Evolutionary conservation across 2,797 vertebrate genomes (phyloP), one percentile per base, ranked within the genome.

Genomic region (Sparidentex hasta): DNA sequence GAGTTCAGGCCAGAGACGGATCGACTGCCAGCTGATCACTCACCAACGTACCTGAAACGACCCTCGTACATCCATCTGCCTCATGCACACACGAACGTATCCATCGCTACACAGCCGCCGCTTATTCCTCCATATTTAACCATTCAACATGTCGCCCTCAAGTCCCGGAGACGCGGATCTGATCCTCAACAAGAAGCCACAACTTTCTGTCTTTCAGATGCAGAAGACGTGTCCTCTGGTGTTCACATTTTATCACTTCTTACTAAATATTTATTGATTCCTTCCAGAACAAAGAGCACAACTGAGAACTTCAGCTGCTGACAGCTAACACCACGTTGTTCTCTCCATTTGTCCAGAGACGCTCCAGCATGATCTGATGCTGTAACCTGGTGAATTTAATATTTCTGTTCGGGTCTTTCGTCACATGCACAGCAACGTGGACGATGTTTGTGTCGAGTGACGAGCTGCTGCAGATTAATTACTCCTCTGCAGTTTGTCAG

Each of bases 21-120:
- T 23, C 18, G 41, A 61, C 20, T 41, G 46, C 54, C 61, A 71
- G 55, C 61, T 65, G 51, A 74, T 58, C 59, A 52, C 52, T 43
- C 43, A 55, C 1, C 51, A 58, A 52, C 54, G 38, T 23, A 65
- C 44, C 67, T 64, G 52, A 25, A 58, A 46, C 61, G 23, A 33
- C 44, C 59, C n/a, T 1, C 59, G 3, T 29, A 3, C 65, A 38
- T n/a, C 25, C 57, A n/a, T 55, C 59, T 17, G 43, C 43, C 51
- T 41, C 59, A 7, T 21, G 11, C n/a, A 48, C 27, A n/a, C 17
- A 25, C 20, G 29, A 16, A 18, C 13, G 54, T 44, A 1, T 51
- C 18, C 11, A 3, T 52, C 55, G 23, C 7, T 12, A 11, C 7
- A 33, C 2, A 16, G 57, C 50, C n/a, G 12, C 13, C 0, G 56